phyloP scores from a whole-genome alignment of 2,113 vertebrate genomes.

The Hiodon tergisus region DNA sequence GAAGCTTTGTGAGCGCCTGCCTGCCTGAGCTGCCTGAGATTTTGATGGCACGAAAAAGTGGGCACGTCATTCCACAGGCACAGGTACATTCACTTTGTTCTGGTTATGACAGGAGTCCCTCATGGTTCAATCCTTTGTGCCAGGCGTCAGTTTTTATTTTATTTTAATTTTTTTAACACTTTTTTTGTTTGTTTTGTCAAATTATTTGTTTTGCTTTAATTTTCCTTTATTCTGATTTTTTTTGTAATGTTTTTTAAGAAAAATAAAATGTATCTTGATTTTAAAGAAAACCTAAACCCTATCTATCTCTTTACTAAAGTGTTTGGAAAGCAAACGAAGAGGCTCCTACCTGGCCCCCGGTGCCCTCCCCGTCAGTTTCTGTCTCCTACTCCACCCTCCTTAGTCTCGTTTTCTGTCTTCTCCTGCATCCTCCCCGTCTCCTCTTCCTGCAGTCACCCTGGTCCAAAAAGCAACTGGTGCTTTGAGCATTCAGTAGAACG shows the following conservation, averaged over 20 bases:
- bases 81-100: neutral
- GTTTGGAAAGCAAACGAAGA: slow-evolving; percentile 22
- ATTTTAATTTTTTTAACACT: slow-evolving; percentile 34
- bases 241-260: slow-evolving; percentile 75
- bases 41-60: neutral
- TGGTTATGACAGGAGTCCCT: slow-evolving; percentile 30
- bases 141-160: slow-evolving; percentile 50
- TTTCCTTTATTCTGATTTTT: slow-evolving; percentile 61
- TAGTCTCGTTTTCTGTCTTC: neutral
- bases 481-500: neutral
- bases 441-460: neutral
- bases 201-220: slow-evolving; percentile 54
- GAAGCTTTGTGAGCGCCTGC: slow-evolving; percentile 6
- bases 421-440: neutral
- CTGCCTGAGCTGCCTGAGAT: neutral
- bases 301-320: slow-evolving; percentile 54
- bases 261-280: slow-evolving; percentile 77
- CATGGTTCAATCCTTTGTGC: slow-evolving; percentile 55
- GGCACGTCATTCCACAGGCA: neutral
- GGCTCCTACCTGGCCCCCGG: neutral
- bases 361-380: slow-evolving; percentile 1
- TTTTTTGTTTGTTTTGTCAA: slow-evolving; percentile 1
- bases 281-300: slow-evolving; percentile 59
- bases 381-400: neutral
- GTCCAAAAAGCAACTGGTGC: neutral